Percentiles rank a stretch among this genome's conserved stretches.
Evolutionary conservation across 1,140 invertebrate species (phyloP).

Genomic region (Sinonovacula constricta): DNA sequence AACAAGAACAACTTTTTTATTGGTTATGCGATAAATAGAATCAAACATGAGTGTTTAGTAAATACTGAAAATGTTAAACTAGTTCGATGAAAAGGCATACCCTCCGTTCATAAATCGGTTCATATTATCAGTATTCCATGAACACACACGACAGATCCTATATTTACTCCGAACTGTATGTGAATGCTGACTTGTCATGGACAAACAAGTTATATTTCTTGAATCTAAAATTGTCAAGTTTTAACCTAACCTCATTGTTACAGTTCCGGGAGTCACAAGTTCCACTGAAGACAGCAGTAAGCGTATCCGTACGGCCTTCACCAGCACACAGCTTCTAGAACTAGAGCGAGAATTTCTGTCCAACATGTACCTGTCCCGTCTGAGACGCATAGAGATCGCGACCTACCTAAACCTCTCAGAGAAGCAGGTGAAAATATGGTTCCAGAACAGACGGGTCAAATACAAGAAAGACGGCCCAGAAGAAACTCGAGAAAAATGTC

Average conservation of each 20-base stretch:
- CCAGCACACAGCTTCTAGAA: conserved; percentile 82
- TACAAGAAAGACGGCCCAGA: conserved; percentile 87
- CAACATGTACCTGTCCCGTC: conserved; percentile 82
- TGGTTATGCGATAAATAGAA: no score
- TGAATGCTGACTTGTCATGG: background rate
- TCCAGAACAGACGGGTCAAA: conserved; percentile 93
- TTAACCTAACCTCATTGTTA: background rate
- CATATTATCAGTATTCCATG: no score
- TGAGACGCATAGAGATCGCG: conserved; percentile 82
- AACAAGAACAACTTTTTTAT: no score
- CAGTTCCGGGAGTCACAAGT: conserved; percentile 70
- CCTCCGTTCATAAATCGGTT: no score
- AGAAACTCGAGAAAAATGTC: conserved; percentile 79
- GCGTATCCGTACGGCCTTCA: conserved; percentile 82
- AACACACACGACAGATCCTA: background rate
- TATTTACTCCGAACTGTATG: background rate
- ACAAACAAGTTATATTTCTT: background rate
- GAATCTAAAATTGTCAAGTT: background rate
- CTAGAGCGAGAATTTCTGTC: conserved; percentile 81
- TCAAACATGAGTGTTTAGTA: no score
- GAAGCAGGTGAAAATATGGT: conserved; percentile 97
- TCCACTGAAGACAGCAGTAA: conserved; percentile 77
- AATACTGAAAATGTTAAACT: no score
- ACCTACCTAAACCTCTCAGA: conserved; percentile 87
- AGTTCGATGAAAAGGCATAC: no score